A percentile compares a stretch with the other conserved stretches of the same genome.
Evolutionary conservation across 2,113 vertebrate species (phyloP).

Genomic region (Mesembrinibis cayennensis): DNA sequence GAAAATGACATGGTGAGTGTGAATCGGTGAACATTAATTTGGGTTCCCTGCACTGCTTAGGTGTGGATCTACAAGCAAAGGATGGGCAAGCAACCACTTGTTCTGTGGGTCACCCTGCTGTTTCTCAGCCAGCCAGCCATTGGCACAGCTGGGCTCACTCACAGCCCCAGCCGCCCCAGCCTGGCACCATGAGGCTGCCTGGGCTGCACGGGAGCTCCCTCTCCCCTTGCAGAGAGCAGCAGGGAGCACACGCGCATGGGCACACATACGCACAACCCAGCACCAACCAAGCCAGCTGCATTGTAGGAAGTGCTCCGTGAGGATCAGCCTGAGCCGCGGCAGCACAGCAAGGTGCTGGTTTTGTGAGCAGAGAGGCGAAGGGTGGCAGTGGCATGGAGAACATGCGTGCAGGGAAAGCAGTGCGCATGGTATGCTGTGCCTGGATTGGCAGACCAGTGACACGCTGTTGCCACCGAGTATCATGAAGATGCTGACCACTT

Average conservation of each 20-base stretch:
- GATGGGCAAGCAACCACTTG: fast-evolving
- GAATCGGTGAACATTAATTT: background rate
- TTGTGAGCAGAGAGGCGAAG: background rate
- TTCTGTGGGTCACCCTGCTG: background rate
- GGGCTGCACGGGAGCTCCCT: background rate
- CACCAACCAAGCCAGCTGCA: background rate
- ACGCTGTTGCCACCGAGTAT: fast-evolving
- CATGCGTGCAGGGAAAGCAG: background rate
- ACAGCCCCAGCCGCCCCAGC: background rate
- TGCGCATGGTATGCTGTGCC: background rate
- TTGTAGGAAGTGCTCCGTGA: background rate
- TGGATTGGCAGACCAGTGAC: background rate
- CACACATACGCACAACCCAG: background rate
- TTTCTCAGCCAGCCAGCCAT: background rate
- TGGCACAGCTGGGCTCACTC: background rate
- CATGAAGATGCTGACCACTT: fast-evolving
- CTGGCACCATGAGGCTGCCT: background rate
- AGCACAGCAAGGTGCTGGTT: fast-evolving
- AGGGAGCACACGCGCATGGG: background rate
- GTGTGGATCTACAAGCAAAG: background rate
- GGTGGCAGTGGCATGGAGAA: background rate
- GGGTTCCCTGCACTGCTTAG: fast-evolving
- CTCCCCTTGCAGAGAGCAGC: background rate
- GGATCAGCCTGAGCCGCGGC: fast-evolving
- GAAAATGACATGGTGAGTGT: background rate